Conservation (phyloP, 2,888 invertebrate genomes). For the Pherbina coryleti region DNA sequence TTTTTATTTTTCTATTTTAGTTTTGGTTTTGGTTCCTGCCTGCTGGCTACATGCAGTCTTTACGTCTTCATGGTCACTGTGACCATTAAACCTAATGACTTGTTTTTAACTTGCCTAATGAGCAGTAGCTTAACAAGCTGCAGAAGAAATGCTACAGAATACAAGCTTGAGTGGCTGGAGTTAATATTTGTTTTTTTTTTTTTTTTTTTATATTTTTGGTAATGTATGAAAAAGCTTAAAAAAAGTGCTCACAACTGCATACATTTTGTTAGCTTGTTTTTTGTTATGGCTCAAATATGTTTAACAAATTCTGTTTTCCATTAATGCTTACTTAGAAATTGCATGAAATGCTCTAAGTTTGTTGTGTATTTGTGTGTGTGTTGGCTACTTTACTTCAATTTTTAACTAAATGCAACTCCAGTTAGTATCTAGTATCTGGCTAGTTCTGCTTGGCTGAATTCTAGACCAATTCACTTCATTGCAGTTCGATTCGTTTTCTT, state of each 20-base stretch:
- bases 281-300: too few species aligned
- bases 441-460: slow-evolving; percentile 22
- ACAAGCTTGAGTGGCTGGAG: neutral
- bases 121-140: slow-evolving; percentile 1
- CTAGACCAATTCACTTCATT: slow-evolving; percentile 20
- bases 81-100: slow-evolving; percentile 35
- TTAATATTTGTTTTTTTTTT: neutral
- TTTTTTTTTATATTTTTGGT: neutral
- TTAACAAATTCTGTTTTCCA: slow-evolving; percentile 10
- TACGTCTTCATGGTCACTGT: slow-evolving; percentile 27
- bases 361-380: neutral
- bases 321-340: neutral
- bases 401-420: neutral
- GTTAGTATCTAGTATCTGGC: neutral
- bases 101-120: slow-evolving; percentile 38
- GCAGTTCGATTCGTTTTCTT: slow-evolving; percentile 12
- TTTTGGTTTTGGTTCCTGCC: neutral
- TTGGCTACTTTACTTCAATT: neutral
- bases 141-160: neutral
- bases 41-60: neutral
- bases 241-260: neutral
- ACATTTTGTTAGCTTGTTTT: neutral
- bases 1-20: neutral
- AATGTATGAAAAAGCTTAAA: neutral
- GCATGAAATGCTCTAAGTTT: neutral